A percentile compares a stretch with the other conserved stretches of the same genome.
phyloP scores from a whole-genome alignment of 2,888 invertebrate genomes.

The Temnothorax unifasciatus region DNA sequence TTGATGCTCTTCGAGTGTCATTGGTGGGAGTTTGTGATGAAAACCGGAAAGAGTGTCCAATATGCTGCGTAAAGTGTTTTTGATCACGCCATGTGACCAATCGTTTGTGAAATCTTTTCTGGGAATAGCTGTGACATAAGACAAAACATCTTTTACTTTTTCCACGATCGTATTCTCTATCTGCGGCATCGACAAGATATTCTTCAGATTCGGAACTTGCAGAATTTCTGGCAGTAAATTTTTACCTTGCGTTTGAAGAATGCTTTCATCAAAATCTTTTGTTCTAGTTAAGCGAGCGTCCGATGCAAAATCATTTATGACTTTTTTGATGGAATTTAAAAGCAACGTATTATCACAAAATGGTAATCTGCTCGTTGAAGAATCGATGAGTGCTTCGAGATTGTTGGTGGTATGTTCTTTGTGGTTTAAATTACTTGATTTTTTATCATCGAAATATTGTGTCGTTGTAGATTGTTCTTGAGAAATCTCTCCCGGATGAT shows the following conservation, averaged over 20 bases:
- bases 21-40: constrained; percentile 35
- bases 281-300: background rate
- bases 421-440: constrained; percentile 1
- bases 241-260: constrained; percentile 53
- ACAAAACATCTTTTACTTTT: constrained; percentile 69
- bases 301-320: constrained; percentile 76
- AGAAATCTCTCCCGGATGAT: background rate
- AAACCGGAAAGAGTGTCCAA: constrained; percentile 40
- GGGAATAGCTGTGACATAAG: constrained; percentile 42
- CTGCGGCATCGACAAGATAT: constrained; percentile 73
- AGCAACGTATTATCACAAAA: constrained; percentile 63
- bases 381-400: background rate
- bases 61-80: constrained; percentile 47
- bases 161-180: constrained; percentile 74
- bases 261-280: constrained; percentile 32
- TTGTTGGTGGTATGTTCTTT: background rate
- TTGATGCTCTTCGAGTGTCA: constrained; percentile 66
- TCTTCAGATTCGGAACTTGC: constrained; percentile 71
- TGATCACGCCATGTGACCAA: constrained; percentile 64
- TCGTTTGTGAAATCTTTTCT: constrained; percentile 43
- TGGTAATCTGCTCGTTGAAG: constrained; percentile 34
- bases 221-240: constrained; percentile 71
- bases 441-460: constrained; percentile 7
- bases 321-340: constrained; percentile 71
- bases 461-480: background rate